These are phyloP conservation scores for Drosophila nigritarsus DNA, from an alignment of 2,888 invertebrate species.

Conservation along the genomic window DNA sequence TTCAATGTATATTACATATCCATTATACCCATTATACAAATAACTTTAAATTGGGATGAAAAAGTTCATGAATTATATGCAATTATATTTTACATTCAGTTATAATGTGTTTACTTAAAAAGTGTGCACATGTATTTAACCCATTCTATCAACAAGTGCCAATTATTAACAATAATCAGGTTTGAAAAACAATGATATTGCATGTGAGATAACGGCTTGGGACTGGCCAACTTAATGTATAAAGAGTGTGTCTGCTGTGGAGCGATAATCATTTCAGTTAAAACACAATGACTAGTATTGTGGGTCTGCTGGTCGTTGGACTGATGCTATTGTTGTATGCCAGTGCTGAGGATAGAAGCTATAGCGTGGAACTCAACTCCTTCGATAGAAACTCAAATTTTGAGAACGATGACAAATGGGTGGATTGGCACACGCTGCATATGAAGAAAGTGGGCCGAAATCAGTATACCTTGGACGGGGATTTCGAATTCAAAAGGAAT, in stretches of 20 bases:
- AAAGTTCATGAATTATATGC: not conserved
- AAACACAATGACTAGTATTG: slow-evolving; percentile 35
- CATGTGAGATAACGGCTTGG: slow-evolving; percentile 36
- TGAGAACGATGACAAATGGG: slow-evolving; percentile 63
- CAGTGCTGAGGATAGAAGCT: slow-evolving; percentile 51
- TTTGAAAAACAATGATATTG: slow-evolving; percentile 42
- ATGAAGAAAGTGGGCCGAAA: slow-evolving; percentile 73
- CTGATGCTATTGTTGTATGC: slow-evolving; percentile 26
- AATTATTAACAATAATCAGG: slow-evolving; percentile 4
- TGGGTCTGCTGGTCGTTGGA: slow-evolving; percentile 28
- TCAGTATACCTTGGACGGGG: slow-evolving; percentile 67
- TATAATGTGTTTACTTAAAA: slow-evolving; percentile 14
- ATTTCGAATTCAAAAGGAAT: slow-evolving; percentile 66
- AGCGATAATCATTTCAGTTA: slow-evolving; percentile 14
- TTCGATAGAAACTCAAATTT: slow-evolving; percentile 60
- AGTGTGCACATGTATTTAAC: not conserved
- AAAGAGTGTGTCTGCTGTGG: not conserved
- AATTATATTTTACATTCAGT: not conserved
- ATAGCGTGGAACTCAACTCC: slow-evolving; percentile 73
- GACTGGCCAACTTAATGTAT: slow-evolving; percentile 16
- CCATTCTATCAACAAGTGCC: slow-evolving; percentile 3
- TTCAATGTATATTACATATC: not conserved
- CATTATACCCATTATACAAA: not conserved
- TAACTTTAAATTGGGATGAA: not conserved
- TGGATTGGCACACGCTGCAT: slow-evolving; percentile 76